Percentiles rank a stretch among this genome's conserved stretches.
phyloP scores from a whole-genome alignment of 2,113 vertebrate genomes.

The Illadopsis cleaveri region DNA sequence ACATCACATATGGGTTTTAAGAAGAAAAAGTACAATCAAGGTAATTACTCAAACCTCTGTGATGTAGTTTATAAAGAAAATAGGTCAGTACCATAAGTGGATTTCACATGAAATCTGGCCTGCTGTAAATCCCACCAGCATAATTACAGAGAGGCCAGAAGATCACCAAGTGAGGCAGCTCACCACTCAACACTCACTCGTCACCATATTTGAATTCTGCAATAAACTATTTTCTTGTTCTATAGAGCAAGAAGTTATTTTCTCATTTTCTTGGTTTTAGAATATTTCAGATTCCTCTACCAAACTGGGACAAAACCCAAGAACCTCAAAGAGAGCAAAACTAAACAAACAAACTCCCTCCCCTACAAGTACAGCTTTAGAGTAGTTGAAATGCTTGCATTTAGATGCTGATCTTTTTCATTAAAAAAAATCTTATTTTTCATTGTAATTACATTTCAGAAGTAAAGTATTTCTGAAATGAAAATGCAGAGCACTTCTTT shows the following conservation, averaged over 20 bases:
- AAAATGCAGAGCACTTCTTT: neutral
- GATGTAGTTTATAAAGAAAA: neutral
- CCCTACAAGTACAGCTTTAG: neutral
- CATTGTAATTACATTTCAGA: neutral
- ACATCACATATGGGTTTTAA: neutral
- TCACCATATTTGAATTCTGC: neutral
- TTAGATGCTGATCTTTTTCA: neutral
- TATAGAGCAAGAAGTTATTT: neutral
- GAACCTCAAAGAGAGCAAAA: neutral
- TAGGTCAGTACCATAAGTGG: fast-evolving
- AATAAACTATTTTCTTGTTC: neutral
- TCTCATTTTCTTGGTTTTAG: neutral
- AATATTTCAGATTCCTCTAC: neutral
- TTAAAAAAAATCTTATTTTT: neutral
- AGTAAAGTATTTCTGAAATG: neutral
- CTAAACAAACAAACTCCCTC: fast-evolving
- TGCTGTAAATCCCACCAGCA: neutral
- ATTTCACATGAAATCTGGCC: neutral
- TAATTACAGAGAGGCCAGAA: neutral
- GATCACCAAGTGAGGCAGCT: neutral
- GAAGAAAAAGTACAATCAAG: neutral
- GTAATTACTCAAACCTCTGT: neutral
- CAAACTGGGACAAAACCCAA: neutral
- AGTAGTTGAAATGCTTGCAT: neutral
- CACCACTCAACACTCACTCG: neutral